Evolutionary conservation across 2,797 vertebrate genomes (phyloP), one percentile per base, ranked within the genome.

Genomic region (Craterocephalus amniculus): DNA sequence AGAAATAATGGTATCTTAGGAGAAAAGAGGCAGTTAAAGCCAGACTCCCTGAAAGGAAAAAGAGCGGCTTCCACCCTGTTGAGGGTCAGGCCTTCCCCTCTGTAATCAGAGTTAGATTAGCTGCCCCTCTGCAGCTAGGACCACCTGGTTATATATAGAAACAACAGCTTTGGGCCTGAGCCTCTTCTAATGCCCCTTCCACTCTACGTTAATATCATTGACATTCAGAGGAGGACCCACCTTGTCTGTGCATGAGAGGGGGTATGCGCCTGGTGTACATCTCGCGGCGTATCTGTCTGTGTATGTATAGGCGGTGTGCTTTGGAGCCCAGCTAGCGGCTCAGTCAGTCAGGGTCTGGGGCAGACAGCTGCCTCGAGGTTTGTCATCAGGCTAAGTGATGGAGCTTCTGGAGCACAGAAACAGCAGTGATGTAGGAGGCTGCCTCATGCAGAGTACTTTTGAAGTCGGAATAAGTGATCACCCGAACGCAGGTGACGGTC

Each of bases 81-180:
- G 63, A 29, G 58, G 85, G 81, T 88, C 70, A 72, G 81, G 78
- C 76, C 83, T 81, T 64, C 58, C 74, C 68, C 60, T 62, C 72
- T 82, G 65, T 91, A 91, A 88, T 91, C 90, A 90, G 40, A 76
- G 84, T 88, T 89, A 92, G 91, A 92, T 93, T 93, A 93, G 86
- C 83, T 91, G 89, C 87, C 75, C 81, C 84, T 89, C 76, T 83
- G 76, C 58, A 63, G 49, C 61, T 55, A 61, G 77, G 73, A 88
- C 81, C 88, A 85, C 78, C 78, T 31, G 74, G 85, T 87, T 93
- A 93, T 72, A 90, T 91, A 83, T 92, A 92, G 91, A 88, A 84
- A 74, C 57, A 34, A 59, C 70, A 91, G 91, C 91, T 92, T 85
- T 84, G 85, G 86, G 78, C 72, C 76, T 92, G 90, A 93, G 91